Evolutionary conservation across 2,888 invertebrate genomes (phyloP), one percentile per base, ranked within the genome.

Genomic region (Amiota mariae): DNA sequence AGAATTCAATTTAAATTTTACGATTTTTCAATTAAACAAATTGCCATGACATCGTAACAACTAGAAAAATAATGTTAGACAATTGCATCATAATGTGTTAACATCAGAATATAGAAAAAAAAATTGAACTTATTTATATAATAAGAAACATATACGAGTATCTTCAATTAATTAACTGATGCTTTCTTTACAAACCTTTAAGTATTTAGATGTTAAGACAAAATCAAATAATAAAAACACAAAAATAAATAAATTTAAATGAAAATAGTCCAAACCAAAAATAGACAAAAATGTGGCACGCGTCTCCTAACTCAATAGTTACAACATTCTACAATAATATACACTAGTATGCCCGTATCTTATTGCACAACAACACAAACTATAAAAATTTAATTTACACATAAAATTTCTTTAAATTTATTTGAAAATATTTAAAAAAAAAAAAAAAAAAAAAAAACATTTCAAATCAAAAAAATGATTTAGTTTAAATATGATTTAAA

Each of bases 1-100:
- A 84, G 82, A 86, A 85, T 79, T 78, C 77, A 80, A 86, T 86
- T 86, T 79, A 79, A 72, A 78, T 86, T 85, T 85, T 86, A 85
- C 81, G 85, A 84, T 84, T 87, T 85, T 84, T 85, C 86, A 84
- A 85, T 87, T 84, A 82, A 85, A 82, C 79, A 85, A 84, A 84
- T 85, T 87, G 77, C 72, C 71, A 77, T 74, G 46, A 10, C 56
- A 71, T 68, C 67, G 71, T 71, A 24, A 83, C 83, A 76, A 24
- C 9, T 36, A 13, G 24, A 24, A 18, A 76, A 74, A 63, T n/a
- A 63, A 24, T 46, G 6, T 36, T 36, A 36, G 0, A 36, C 36
- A 36, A 36, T 4, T 36, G 36, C 36, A 36, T 2, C 36, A 36
- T 36, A 6, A 36, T 36, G 36, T 36, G 36, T 6, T 36, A 36